Conservation (phyloP, 2,888 invertebrate species). For the Bellardia pandia region DNA sequence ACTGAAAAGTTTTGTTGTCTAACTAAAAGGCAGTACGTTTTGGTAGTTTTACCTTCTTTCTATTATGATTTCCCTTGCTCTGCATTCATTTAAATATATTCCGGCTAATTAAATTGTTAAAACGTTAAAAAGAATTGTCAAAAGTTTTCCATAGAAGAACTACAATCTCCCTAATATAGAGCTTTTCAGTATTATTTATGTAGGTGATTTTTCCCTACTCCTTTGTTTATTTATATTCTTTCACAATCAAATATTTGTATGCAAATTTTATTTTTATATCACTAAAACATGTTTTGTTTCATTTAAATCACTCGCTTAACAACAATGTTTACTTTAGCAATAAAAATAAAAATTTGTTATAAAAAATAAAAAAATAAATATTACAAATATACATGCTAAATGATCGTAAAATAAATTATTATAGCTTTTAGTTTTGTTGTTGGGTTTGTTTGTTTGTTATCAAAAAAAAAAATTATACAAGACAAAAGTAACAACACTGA, state of each 20-base stretch:
- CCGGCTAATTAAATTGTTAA: too few relatives aligned
- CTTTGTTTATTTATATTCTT: neutral
- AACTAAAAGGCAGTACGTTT: too few relatives aligned
- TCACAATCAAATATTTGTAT: neutral
- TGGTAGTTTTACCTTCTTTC: too few relatives aligned
- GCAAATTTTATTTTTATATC: slow-evolving; percentile 8
- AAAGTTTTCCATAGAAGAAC: too few relatives aligned
- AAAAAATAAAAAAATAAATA: slow-evolving; percentile 26
- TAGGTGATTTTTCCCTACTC: neutral
- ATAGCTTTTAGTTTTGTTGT: slow-evolving; percentile 34
- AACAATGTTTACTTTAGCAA: slow-evolving; percentile 45
- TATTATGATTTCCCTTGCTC: too few relatives aligned
- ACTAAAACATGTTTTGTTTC: slow-evolving; percentile 23
- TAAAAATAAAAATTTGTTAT: slow-evolving; percentile 57
- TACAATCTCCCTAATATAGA: too few relatives aligned
- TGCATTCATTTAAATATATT: too few relatives aligned
- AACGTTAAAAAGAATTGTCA: too few relatives aligned
- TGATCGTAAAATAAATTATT: slow-evolving; percentile 63
- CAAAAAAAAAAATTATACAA: neutral
- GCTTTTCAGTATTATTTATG: neutral
- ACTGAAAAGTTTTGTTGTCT: too few relatives aligned
- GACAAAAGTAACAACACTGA: slow-evolving; percentile 10
- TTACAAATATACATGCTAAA: slow-evolving; percentile 51
- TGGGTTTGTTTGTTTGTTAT: neutral
- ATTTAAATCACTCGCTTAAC: slow-evolving; percentile 14